Base-by-base conservation (phyloP, 2,113 vertebrate genomes). In the Prionailurus viverrinus region DNA sequence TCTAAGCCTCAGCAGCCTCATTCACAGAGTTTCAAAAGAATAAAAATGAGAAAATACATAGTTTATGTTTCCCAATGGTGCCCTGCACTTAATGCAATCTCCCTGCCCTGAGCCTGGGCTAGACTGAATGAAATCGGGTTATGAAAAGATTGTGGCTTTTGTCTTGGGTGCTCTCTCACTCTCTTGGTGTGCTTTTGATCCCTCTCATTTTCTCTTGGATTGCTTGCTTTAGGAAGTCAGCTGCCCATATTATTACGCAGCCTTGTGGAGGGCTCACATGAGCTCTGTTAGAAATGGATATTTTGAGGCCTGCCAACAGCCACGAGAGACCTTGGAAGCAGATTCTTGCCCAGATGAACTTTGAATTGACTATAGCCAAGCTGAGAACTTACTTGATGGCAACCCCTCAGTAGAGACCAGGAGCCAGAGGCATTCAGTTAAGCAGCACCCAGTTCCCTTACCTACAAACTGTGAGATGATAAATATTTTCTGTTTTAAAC, bases 401-500 rank as follows among this genome's bases (percentile, higher is more conserved):
- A 94, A 21, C 23, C 48, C 55, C 33, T 82, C 63, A 18, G 15
- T 39, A 61, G 48, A 61, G 51, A 87, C 31, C 1, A 1, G 27
- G 23, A 78, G 11, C 21, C 39, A 91, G 41, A 76, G 48, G n/a
- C 29, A 55, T 13, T 94, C 74, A 21, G 19, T 58, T 68, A 18
- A 94, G 25, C 65, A 51, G 14, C 58, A 25, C 13, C 36, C 36
- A 66, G n/a, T 71, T 89, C 78, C 55, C 45, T 51, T 13, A 82
- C 31, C 2, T n/a, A 78, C 39, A 90, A 61, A 78, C 36, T 89
- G 0, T 51, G 33, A 85, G 21, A 58, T 68, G 25, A 89, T 80
- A 65, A 95, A 58, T 91, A 71, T 51, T 48, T 88, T 81, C 69
- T 73, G 53, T 65, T 90, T 93, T 79, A 82, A 92, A 36, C 21